Evolutionary conservation across 2,797 vertebrate species (phyloP).

Genomic region (Cryptoblepharus egeriae): DNA sequence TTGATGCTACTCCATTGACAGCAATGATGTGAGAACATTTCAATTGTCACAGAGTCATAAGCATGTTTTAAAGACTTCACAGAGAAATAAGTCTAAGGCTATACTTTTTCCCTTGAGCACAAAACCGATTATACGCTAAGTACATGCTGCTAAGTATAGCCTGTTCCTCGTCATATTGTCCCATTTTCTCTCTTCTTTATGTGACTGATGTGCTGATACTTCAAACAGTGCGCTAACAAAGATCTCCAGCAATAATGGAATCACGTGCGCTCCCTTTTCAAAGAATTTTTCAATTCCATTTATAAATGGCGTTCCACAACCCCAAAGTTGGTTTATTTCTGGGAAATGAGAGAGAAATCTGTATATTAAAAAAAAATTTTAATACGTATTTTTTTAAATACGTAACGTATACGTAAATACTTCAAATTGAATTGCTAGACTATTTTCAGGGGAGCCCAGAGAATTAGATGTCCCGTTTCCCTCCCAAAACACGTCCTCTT

Average conservation of each 20-base stretch:
- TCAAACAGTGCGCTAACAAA: background rate
- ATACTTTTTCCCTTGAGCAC: background rate
- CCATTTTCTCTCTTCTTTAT: background rate
- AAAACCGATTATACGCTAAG: background rate
- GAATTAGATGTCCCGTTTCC: no score
- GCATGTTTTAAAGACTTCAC: background rate
- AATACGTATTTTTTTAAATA: no score
- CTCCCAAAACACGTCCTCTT: no score
- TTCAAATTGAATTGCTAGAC: no score
- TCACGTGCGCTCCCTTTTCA: background rate
- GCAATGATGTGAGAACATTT: background rate
- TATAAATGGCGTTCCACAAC: background rate
- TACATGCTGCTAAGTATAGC: background rate
- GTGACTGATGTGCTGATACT: background rate
- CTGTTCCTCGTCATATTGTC: background rate
- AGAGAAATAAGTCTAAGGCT: background rate
- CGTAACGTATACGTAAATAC: no score
- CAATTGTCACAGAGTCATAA: background rate
- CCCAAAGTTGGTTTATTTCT: background rate
- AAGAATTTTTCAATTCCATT: background rate
- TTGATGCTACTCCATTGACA: background rate
- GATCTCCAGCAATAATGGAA: background rate
- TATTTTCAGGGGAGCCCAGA: no score
- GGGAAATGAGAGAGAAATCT: background rate
- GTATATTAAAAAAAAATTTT: no score